Percentiles rank a stretch among this genome's conserved stretches.
Conservation (phyloP, 2,888 invertebrate species). For the Norana najaformis region DNA sequence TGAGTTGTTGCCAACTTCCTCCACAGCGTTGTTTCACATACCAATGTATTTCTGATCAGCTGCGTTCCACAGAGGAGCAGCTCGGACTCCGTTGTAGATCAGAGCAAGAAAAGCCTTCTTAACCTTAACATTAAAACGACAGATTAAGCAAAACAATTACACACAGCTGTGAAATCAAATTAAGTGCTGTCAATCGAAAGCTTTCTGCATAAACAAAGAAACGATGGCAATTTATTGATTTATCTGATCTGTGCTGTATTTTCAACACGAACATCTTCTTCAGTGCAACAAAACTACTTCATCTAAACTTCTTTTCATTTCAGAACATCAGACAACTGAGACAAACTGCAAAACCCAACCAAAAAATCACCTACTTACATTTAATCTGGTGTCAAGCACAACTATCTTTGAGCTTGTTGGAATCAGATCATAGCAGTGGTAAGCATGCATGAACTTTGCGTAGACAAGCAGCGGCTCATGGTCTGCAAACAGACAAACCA, state of each 20-base stretch:
- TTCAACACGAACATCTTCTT: background rate
- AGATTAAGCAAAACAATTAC: background rate
- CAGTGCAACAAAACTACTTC: too few relatives aligned
- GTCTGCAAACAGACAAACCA: slow-evolving; percentile 7
- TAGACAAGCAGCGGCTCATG: slow-evolving; percentile 34
- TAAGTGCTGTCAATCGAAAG: too few relatives aligned
- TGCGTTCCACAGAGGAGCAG: slow-evolving; percentile 96
- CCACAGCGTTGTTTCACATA: slow-evolving; percentile 35
- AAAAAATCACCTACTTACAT: slow-evolving; percentile 24
- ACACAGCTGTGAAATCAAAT: background rate
- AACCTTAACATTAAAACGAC: slow-evolving; percentile 61
- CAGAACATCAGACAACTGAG: too few relatives aligned
- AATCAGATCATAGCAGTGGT: slow-evolving; percentile 37
- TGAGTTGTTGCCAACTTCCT: too few relatives aligned
- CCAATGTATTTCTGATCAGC: slow-evolving; percentile 89
- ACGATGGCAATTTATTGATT: background rate
- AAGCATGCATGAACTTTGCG: slow-evolving; percentile 32
- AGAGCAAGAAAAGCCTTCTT: slow-evolving; percentile 90
- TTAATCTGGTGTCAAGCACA: slow-evolving; percentile 33
- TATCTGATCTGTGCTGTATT: background rate
- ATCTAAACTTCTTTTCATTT: too few relatives aligned
- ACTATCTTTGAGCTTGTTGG: slow-evolving; percentile 37
- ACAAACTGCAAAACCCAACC: too few relatives aligned
- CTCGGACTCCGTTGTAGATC: slow-evolving; percentile 96
- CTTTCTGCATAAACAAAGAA: too few relatives aligned